phyloP scores from a whole-genome alignment of 2,113 vertebrate genomes.

The Trogon surrucura region DNA sequence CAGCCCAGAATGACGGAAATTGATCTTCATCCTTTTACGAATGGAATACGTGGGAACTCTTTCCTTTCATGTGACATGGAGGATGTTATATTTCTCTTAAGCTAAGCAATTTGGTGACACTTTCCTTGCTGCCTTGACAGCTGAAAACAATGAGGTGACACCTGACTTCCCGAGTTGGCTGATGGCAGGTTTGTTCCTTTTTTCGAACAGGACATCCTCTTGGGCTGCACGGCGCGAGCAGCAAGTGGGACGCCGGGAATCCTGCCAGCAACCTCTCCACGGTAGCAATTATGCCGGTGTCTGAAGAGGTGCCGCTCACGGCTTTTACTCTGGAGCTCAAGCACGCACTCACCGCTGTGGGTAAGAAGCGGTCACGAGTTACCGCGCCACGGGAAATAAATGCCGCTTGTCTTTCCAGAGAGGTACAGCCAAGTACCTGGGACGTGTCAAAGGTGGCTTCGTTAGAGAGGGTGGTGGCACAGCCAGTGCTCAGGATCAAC shows the following conservation, averaged over 20 bases:
- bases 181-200: background rate
- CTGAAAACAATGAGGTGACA: background rate
- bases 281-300: constrained; percentile 88
- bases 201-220: constrained; percentile 80
- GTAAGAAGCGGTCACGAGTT: constrained; percentile 56
- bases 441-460: background rate
- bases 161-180: background rate
- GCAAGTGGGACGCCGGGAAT: constrained; percentile 90
- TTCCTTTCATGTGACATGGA: background rate
- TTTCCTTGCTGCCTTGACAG: background rate
- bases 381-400: background rate
- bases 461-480: rapidly evolving
- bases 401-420: rapidly evolving
- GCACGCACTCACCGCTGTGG: constrained; percentile 87
- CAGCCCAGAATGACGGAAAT: background rate
- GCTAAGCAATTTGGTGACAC: rapidly evolving
- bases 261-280: constrained; percentile 91
- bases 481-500: background rate
- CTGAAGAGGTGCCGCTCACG: constrained; percentile 90
- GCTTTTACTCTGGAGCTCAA: constrained; percentile 93
- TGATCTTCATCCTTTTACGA: background rate
- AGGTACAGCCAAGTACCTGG: background rate
- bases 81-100: background rate
- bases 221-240: constrained; percentile 77
- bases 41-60: background rate